Evolutionary conservation across 2,888 invertebrate genomes (phyloP).

Genomic region (Gymnosoma rotundatum): DNA sequence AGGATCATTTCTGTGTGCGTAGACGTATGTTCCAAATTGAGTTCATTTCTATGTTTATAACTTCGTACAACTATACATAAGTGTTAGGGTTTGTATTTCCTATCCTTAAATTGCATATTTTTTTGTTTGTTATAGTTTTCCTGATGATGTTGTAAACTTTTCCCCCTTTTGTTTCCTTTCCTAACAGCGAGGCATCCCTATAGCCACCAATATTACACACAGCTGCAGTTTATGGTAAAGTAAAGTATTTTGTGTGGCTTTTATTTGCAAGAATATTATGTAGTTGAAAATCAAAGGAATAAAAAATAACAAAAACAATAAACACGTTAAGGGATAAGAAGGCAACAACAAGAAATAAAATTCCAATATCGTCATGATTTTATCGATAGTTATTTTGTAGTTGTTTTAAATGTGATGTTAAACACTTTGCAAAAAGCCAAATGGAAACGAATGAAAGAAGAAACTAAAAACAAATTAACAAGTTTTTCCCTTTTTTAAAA

Average conservation of each 20-base stretch:
- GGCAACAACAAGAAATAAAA: constrained; percentile 46
- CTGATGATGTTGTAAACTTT: constrained; percentile 51
- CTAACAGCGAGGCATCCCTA: constrained; percentile 36
- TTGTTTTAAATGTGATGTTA: constrained; percentile 65
- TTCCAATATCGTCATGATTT: constrained; percentile 60
- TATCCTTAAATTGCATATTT: constrained; percentile 55
- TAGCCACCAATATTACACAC: constrained; percentile 50
- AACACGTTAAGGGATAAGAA: constrained; percentile 7
- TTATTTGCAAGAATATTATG: constrained; percentile 30
- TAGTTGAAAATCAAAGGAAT: constrained; percentile 28
- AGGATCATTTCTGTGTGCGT: not conserved
- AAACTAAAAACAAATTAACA: constrained; percentile 50
- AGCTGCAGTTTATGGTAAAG: constrained; percentile 65
- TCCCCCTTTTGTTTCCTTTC: constrained; percentile 28
- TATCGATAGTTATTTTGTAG: constrained; percentile 60
- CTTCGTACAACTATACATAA: not conserved
- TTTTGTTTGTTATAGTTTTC: constrained; percentile 60
- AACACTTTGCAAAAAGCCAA: constrained; percentile 54
- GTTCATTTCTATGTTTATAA: constrained; percentile 28
- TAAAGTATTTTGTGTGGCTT: constrained; percentile 60
- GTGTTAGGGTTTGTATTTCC: too few relatives aligned
- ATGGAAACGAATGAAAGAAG: constrained; percentile 33
- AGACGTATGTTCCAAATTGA: not conserved
- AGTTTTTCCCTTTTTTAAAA: not conserved
- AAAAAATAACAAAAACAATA: not conserved